Percentiles rank a stretch among this genome's conserved stretches.
These are phyloP conservation scores for Lytechinus variegatus DNA, from an alignment of 35 echinoderm and acorn worm genomes.

Conservation along the genomic window DNA sequence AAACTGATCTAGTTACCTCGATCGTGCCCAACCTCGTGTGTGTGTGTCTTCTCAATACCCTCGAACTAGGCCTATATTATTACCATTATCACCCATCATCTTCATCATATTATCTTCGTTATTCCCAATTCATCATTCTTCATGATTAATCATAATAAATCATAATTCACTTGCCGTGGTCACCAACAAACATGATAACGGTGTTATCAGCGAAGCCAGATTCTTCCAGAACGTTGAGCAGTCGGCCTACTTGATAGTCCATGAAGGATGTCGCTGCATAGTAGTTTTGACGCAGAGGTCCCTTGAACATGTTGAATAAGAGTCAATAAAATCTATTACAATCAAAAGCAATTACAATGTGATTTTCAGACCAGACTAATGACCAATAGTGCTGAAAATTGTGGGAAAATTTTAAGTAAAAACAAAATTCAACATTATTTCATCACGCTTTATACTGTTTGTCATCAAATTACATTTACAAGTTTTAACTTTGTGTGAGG, in stretches of 20 bases:
- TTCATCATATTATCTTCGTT: no score
- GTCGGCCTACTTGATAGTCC: constrained; percentile 77
- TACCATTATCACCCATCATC: no score
- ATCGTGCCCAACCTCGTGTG: no score
- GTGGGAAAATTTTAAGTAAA: no score
- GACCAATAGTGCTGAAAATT: background rate
- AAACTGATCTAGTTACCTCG: no score
- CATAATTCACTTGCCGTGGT: constrained; percentile 72
- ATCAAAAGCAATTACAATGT: background rate
- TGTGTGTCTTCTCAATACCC: no score
- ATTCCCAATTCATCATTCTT: no score
- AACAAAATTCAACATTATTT: background rate
- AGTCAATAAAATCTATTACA: background rate
- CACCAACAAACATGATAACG: constrained; percentile 77
- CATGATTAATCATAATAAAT: no score
- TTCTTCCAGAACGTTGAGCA: constrained; percentile 73
- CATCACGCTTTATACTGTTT: background rate
- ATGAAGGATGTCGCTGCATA: constrained; percentile 74
- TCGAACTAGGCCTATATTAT: no score
- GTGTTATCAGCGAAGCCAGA: constrained; percentile 80
- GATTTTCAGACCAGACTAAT: background rate
- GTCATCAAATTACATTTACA: background rate
- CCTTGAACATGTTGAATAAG: constrained; percentile 54
- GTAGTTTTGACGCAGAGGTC: constrained; percentile 80
- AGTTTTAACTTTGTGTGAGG: no score